Base-by-base conservation (phyloP, 2,113 vertebrate genomes). In the Myotis lucifugus region DNA sequence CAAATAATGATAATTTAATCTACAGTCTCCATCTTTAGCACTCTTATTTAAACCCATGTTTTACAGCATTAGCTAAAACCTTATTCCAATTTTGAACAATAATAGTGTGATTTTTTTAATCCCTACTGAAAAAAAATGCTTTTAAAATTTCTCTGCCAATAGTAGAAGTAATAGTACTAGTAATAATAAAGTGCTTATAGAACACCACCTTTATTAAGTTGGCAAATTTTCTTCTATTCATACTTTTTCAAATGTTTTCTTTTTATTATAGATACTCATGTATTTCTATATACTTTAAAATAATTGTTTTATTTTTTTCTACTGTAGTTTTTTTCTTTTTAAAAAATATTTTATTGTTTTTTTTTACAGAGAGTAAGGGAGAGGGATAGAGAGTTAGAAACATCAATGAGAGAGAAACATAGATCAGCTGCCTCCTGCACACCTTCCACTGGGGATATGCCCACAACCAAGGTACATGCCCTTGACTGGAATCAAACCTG, bases 281-380 rank as follows among this genome's bases (percentile, higher is more conserved):
- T 54, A 81, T 89, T 72, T 70, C 32, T 59, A 34, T 42, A 29
- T 72, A 34, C 21, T 9, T 46, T 81, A 9, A 90, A 29, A 59
- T 59, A 72, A 70, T 82, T 54, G 27, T 79, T 37, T 90, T 66
- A 81, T 54, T 54, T 72, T 90, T 89, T 81, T 90, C 50, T 72
- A 52, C 32, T 72, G 25, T 48, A 23, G 54, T 56, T 56, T 56
- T 42, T 42, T 7, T 42, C 42, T 42, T 42, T 42, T 42, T 8
- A 42, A 42, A 42, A 42, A 6, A 42, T 42, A 42, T 42, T 42
- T 42, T 42, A 42, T 42, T 42, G 42, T 8, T 42, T 42, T 40
- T 37, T 42, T 42, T 42, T 42, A 42, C 42, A 42, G 42, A 42
- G 42, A 42, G 42, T 42, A 42, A 42, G 42, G 42, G 42, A 42